These are phyloP conservation scores for Bhutanitis thaidina DNA, from an alignment of 2,888 invertebrate genomes.

Conservation along the genomic window DNA sequence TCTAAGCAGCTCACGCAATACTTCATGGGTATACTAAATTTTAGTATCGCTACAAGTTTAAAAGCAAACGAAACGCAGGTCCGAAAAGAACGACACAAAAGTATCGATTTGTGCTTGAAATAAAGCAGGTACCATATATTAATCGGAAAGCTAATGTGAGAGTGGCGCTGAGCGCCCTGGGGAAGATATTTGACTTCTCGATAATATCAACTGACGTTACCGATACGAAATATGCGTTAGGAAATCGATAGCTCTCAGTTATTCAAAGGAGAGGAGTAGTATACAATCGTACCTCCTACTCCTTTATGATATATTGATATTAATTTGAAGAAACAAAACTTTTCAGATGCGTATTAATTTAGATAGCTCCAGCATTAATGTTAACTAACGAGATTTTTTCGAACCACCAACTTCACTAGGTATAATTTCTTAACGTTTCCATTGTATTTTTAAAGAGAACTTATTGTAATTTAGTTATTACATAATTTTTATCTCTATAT, in stretches of 20 bases:
- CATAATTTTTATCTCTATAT: too few relatives aligned
- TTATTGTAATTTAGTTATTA: too few relatives aligned
- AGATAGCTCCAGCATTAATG: too few relatives aligned
- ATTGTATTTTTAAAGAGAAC: too few relatives aligned
- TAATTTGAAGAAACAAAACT: too few relatives aligned
- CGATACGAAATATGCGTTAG: not conserved
- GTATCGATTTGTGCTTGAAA: constrained; percentile 28
- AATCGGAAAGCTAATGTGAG: not conserved
- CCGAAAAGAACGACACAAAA: not conserved
- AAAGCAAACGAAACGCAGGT: constrained; percentile 1
- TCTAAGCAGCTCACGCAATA: constrained; percentile 25
- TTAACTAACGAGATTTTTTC: too few relatives aligned
- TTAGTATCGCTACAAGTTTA: not conserved
- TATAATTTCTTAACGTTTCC: too few relatives aligned
- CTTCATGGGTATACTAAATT: not conserved
- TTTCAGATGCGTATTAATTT: too few relatives aligned
- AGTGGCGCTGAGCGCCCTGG: not conserved
- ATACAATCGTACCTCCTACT: too few relatives aligned
- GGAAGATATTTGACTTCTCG: not conserved
- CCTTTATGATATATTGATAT: too few relatives aligned
- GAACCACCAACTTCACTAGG: too few relatives aligned
- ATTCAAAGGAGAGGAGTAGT: too few relatives aligned
- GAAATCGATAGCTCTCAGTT: not conserved
- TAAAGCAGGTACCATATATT: constrained; percentile 12
- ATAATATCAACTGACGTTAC: not conserved